Evolutionary conservation across 1,140 invertebrate species (phyloP), one percentile per base, ranked within the genome.

Genomic region (Procambarus clarkii): DNA sequence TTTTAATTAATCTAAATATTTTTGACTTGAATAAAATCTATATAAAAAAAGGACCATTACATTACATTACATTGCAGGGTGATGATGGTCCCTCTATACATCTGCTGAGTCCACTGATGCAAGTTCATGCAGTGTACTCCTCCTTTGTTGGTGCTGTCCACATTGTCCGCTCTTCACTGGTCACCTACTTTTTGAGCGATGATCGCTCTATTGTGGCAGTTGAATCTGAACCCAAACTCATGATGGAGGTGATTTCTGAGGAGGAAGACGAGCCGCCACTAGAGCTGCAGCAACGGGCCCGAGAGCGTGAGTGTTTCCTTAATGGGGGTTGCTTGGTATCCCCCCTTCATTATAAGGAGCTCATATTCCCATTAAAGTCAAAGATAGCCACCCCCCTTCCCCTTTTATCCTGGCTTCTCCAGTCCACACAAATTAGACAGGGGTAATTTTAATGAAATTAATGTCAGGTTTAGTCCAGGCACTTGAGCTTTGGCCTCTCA

Each of bases 121-220:
- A 91, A 34, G 77, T 91, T 24, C 74, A 58, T 18, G 18, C 89
- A 18, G 76, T 91, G 4, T 91, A 91, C 82, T 91, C 81, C 21
- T 91, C 89, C 13, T 18, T 91, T 5, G 89, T 91, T 45, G 89
- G 89, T 11, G 89, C 89, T 15, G 82, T 91, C 44, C 82, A 84
- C 83, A 71, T 91, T 18, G 83, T 91, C 11, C 81, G 89, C 21
- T 85, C 89, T 2, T 91, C 89, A 54, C 15, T 91, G 2, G 76
- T 91, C 34, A 91, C 89, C 1, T 91, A 91, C 89, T 91, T 91
- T 46, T 21, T 85, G 21, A 69, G 82, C 13, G 89, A 91, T 34
- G 89, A 91, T 58, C 85, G 50, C 82, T 85, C 82, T n/a, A 80
- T 91, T 69, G 76, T 91, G 34, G 89, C 83, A 8, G 89, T 91